phyloP scores from a whole-genome alignment of 2,888 invertebrate genomes.

The Pseudeuparius sepicola region DNA sequence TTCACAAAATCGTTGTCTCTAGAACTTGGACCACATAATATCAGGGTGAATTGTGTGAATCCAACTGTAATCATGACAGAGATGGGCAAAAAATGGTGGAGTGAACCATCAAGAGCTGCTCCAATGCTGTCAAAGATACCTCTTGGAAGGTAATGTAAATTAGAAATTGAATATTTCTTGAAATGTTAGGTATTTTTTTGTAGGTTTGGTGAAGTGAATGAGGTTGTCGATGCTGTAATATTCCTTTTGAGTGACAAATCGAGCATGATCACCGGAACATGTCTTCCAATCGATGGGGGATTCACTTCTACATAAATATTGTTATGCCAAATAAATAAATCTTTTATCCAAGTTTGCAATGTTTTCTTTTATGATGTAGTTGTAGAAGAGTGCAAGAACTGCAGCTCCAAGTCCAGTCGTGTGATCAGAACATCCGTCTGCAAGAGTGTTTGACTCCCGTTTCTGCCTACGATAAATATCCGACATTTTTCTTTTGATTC shows the following conservation, averaged over 20 bases:
- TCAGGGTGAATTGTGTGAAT: conserved; percentile 86
- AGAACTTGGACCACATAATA: conserved; percentile 73
- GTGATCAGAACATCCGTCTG: conserved; percentile 31
- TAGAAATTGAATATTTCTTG: too few relatives aligned
- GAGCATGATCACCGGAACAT: conserved; percentile 69
- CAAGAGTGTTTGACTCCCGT: conserved; percentile 22
- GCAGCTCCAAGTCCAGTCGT: conserved; percentile 29
- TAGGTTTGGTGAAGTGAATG: conserved; percentile 63
- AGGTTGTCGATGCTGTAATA: conserved; percentile 68
- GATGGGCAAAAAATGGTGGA: conserved; percentile 78
- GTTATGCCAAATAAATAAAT: too few relatives aligned
- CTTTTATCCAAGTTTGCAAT: too few relatives aligned
- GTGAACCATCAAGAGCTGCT: conserved; percentile 61
- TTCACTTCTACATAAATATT: conserved; percentile 40
- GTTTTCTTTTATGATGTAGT: conserved; percentile 25
- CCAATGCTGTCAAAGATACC: conserved; percentile 75
- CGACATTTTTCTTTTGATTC: conserved; percentile 21
- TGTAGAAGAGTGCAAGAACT: conserved; percentile 27
- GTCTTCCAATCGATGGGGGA: conserved; percentile 76
- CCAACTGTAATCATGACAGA: conserved; percentile 92
- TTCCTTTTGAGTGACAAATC: conserved; percentile 72
- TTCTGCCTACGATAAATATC: too few relatives aligned
- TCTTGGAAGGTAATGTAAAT: conserved; percentile 68
- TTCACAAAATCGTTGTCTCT: conserved; percentile 74
- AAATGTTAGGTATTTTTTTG: conserved; percentile 23